A percentile compares a stretch with the other conserved stretches of the same genome.
Evolutionary conservation across 2,113 vertebrate species (phyloP).

Genomic region (Percina caprodes): DNA sequence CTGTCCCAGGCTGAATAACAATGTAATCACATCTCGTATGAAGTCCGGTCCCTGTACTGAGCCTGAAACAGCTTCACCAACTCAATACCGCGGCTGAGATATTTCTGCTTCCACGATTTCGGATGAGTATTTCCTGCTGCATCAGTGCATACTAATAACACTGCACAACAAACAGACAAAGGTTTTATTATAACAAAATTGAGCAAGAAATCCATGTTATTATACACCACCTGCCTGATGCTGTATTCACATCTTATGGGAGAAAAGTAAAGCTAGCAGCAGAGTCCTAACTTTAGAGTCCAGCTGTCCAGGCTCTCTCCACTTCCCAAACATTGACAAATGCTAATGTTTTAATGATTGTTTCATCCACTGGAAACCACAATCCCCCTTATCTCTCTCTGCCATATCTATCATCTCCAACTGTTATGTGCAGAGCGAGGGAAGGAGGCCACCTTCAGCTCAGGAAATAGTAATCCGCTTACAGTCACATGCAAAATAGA

Average conservation of each 20-base stretch:
- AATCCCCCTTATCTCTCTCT: constrained; percentile 72
- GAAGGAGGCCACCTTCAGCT: constrained; percentile 61
- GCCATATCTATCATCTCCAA: constrained; percentile 61
- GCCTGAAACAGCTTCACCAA: not conserved
- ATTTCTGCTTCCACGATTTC: constrained; percentile 14
- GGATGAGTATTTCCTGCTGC: constrained; percentile 6
- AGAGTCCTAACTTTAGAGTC: not conserved
- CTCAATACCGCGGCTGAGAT: not conserved
- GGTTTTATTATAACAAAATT: constrained; percentile 19
- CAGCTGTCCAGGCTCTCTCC: not conserved
- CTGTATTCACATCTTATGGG: not conserved
- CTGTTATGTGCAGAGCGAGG: constrained; percentile 50
- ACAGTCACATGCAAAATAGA: constrained; percentile 58
- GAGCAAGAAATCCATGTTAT: constrained; percentile 10
- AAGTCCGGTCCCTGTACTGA: not conserved
- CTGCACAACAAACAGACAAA: constrained; percentile 11
- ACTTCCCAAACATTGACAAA: constrained; percentile 30
- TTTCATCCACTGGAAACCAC: constrained; percentile 59
- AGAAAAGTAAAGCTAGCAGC: constrained; percentile 26
- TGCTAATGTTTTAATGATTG: constrained; percentile 63
- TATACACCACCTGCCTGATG: constrained; percentile 3
- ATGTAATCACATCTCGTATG: constrained; percentile 16
- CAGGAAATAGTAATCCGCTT: constrained; percentile 68
- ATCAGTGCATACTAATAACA: constrained; percentile 18
- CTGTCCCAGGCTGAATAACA: constrained; percentile 19